phyloP scores from a whole-genome alignment of 2,797 vertebrate genomes.

The Sebastes vulpes region DNA sequence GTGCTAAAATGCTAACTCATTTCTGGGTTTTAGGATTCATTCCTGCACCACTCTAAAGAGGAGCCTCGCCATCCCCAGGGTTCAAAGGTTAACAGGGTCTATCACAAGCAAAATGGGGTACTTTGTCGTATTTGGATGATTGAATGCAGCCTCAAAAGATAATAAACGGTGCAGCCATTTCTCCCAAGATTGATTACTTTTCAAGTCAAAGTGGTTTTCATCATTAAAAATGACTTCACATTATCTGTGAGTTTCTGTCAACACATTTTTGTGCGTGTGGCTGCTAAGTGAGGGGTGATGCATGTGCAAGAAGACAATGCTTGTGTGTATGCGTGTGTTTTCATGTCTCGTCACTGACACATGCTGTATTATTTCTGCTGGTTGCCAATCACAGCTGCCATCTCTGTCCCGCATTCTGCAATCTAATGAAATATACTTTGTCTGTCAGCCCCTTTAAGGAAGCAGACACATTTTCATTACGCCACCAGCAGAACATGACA shows the following conservation, averaged over 20 bases:
- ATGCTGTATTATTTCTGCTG: constrained; percentile 53
- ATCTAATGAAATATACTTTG: constrained; percentile 77
- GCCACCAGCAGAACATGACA: constrained; percentile 65
- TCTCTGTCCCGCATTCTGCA: constrained; percentile 45
- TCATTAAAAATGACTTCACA: constrained; percentile 13
- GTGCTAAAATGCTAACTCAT: too few relatives aligned
- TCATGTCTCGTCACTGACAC: constrained; percentile 40
- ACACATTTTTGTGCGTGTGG: not conserved
- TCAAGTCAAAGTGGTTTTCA: constrained; percentile 16
- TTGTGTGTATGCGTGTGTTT: constrained; percentile 19
- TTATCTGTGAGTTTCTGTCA: constrained; percentile 19
- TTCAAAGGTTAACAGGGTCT: constrained; percentile 68
- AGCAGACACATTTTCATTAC: constrained; percentile 75
- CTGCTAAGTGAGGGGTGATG: not conserved
- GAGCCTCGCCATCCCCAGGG: constrained; percentile 47
- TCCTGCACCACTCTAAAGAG: not conserved
- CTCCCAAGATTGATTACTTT: constrained; percentile 42
- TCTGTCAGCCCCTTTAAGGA: constrained; percentile 66
- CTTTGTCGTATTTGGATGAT: constrained; percentile 44
- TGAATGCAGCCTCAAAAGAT: constrained; percentile 34
- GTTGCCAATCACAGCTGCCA: constrained; percentile 67
- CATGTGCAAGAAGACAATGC: constrained; percentile 5
- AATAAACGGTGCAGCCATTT: constrained; percentile 24
- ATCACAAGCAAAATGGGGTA: constrained; percentile 53
- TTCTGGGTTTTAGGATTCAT: too few relatives aligned